A percentile compares a stretch with the other conserved stretches of the same genome.
Conservation (phyloP, 2,888 invertebrate genomes). For the Thymelicus acteon region DNA sequence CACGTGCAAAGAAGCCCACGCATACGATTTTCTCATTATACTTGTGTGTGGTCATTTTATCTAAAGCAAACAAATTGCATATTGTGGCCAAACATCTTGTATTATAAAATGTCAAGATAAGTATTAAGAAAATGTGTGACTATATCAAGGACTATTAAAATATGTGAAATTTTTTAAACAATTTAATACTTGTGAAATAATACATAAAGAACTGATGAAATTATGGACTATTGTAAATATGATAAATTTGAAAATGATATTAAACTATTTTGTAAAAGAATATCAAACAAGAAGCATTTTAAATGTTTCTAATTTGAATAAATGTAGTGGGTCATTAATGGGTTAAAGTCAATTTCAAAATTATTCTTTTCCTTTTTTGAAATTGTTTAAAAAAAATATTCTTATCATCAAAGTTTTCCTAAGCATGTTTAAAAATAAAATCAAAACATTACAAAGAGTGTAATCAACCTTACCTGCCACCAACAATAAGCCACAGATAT, state of each 20-base stretch:
- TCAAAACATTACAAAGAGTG: conserved; percentile 11
- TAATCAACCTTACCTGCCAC: conserved; percentile 4
- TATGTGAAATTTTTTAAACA: too few relatives aligned
- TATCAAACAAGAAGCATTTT: too few relatives aligned
- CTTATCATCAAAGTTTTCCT: neutral
- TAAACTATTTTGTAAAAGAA: too few relatives aligned
- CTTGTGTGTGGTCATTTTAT: conserved; percentile 26
- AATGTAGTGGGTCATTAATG: too few relatives aligned
- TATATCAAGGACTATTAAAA: too few relatives aligned
- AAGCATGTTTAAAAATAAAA: neutral
- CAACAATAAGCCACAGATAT: conserved; percentile 23
- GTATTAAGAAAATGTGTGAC: neutral
- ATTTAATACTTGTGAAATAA: too few relatives aligned
- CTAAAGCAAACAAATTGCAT: conserved; percentile 17
- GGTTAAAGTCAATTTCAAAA: too few relatives aligned
- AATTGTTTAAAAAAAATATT: neutral
- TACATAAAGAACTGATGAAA: too few relatives aligned
- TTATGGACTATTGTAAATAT: too few relatives aligned
- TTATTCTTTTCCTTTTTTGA: neutral
- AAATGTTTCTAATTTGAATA: neutral
- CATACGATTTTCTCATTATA: conserved; percentile 42
- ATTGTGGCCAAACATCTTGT: neutral
- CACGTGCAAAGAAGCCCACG: conserved; percentile 45
- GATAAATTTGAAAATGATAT: too few relatives aligned
- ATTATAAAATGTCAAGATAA: conserved; percentile 4